A percentile compares a stretch with the other conserved stretches of the same genome.
phyloP scores from a whole-genome alignment of 1,140 invertebrate genomes.

The Rhagoletis pomonella region DNA sequence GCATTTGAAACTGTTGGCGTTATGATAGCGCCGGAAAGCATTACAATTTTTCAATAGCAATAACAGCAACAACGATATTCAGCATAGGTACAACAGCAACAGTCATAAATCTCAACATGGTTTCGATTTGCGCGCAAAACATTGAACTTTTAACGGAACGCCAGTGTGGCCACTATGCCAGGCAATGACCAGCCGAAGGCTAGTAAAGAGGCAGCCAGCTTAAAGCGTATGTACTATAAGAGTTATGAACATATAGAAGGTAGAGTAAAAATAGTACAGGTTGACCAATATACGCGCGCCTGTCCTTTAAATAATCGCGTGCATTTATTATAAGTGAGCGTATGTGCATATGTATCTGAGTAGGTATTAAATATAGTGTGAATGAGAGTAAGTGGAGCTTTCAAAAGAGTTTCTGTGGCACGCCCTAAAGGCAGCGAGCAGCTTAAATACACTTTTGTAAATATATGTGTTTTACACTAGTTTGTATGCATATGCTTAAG shows the following conservation, averaged over 20 bases:
- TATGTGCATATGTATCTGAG: not conserved
- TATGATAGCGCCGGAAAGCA: conserved; percentile 9
- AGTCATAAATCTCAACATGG: conserved; percentile 44
- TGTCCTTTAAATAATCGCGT: conserved; percentile 4
- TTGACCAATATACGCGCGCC: not conserved
- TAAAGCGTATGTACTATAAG: not conserved
- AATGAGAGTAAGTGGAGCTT: not conserved
- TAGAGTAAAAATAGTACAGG: not conserved
- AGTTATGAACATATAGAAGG: not conserved
- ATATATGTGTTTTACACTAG: not conserved
- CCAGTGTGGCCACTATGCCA: not conserved
- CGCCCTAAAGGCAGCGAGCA: not conserved
- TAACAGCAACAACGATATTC: conserved; percentile 7
- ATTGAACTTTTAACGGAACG: conserved; percentile 24
- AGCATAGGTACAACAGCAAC: conserved; percentile 3
- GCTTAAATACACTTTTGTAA: not conserved
- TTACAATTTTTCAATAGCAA: not conserved
- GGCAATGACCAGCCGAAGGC: not conserved
- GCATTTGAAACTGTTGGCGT: not conserved
- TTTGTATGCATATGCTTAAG: not conserved
- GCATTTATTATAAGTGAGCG: not conserved
- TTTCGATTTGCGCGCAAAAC: conserved; percentile 44
- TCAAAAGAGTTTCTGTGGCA: not conserved
- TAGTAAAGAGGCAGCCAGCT: not conserved
- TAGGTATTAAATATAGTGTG: not conserved